Conservation (phyloP, 2,113 vertebrate genomes). For the Entelurus aequoreus region DNA sequence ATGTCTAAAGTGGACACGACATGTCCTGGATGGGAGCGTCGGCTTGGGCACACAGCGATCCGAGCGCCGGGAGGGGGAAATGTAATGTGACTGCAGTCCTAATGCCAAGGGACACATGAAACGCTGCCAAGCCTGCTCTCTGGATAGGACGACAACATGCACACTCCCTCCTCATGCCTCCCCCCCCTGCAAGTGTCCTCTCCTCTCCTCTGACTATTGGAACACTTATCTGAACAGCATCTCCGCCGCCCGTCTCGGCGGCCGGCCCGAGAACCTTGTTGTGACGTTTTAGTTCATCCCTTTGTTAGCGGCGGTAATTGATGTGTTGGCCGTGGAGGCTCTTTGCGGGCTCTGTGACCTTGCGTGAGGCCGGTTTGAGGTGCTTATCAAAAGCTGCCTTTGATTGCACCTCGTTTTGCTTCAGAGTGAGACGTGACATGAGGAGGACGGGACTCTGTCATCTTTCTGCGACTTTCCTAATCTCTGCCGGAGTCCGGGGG, state of each 20-base stretch:
- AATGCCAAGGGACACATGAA: slow-evolving; percentile 58
- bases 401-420: slow-evolving; percentile 40
- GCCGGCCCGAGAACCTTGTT: slow-evolving; percentile 40
- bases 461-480: slow-evolving; percentile 33
- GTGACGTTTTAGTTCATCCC: slow-evolving; percentile 48
- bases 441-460: slow-evolving; percentile 18
- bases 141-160: slow-evolving; percentile 44
- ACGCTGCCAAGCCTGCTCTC: slow-evolving; percentile 48
- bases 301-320: slow-evolving; percentile 40
- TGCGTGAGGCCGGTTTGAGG: slow-evolving; percentile 42
- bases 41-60: slow-evolving; percentile 50
- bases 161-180: neutral
- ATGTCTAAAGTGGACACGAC: slow-evolving; percentile 57
- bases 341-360: slow-evolving; percentile 40
- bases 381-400: slow-evolving; percentile 49
- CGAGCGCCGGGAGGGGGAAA: slow-evolving; percentile 43
- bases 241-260: slow-evolving; percentile 20
- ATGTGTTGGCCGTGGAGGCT: slow-evolving; percentile 27
- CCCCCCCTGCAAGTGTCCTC: slow-evolving; percentile 24
- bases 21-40: slow-evolving; percentile 55
- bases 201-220: slow-evolving; percentile 36
- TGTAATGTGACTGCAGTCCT: slow-evolving; percentile 64
- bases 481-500: slow-evolving; percentile 23
- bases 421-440: slow-evolving; percentile 27
- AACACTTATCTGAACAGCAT: slow-evolving; percentile 50